A percentile compares a stretch with the other conserved stretches of the same genome.
Evolutionary conservation across 2,888 invertebrate species (phyloP).

Genomic region (Antitype chi): DNA sequence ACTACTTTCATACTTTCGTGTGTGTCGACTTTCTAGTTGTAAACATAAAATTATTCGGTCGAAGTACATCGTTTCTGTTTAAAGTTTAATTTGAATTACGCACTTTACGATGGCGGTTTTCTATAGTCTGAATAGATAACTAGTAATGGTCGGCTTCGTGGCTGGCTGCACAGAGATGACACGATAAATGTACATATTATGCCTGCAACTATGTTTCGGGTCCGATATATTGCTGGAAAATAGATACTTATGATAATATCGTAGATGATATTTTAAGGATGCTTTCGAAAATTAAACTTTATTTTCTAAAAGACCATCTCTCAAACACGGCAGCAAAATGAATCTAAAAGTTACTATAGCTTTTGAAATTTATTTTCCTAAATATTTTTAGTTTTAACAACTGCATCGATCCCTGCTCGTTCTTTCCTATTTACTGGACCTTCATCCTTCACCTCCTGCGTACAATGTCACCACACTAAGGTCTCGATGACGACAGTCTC

Average conservation of each 20-base stretch:
- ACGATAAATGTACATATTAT: slow-evolving; percentile 61
- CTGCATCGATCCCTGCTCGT: background rate
- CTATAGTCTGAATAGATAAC: slow-evolving; percentile 63
- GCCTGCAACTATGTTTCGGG: slow-evolving; percentile 60
- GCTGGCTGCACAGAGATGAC: slow-evolving; percentile 60
- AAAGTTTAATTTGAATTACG: slow-evolving; percentile 67
- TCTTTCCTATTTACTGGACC: background rate
- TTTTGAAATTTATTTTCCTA: background rate
- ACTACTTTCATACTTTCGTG: slow-evolving; percentile 76
- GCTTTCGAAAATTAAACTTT: background rate
- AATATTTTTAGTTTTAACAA: background rate
- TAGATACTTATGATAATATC: slow-evolving; percentile 33
- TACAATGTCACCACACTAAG: slow-evolving; percentile 44
- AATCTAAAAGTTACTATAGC: background rate
- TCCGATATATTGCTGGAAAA: slow-evolving; percentile 42
- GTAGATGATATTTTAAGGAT: background rate
- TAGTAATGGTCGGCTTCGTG: slow-evolving; percentile 61
- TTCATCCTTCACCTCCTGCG: slow-evolving; percentile 20
- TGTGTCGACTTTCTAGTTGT: slow-evolving; percentile 83
- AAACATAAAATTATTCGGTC: slow-evolving; percentile 77
- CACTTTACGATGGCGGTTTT: slow-evolving; percentile 65
- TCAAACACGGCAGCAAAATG: background rate
- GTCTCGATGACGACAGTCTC: slow-evolving; percentile 62
- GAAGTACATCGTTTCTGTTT: slow-evolving; percentile 66
- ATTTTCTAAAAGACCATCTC: background rate